Base-by-base conservation (phyloP, 2,113 vertebrate genomes). In the Hippocampus mohnikei region DNA sequence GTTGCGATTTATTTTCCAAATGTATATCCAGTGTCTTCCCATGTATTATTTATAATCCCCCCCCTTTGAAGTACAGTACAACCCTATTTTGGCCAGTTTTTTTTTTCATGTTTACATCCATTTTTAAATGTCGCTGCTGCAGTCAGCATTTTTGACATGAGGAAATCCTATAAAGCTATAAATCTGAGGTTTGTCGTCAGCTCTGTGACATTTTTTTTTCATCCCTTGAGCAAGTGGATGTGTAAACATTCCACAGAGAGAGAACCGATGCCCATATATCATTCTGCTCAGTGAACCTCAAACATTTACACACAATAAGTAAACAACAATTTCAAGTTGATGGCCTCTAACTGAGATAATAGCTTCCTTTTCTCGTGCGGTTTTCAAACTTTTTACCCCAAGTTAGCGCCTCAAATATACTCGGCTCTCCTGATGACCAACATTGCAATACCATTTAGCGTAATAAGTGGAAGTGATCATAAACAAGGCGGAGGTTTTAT, bases 301-400 rank as follows among this genome's bases (percentile, higher is more conserved):
- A 64, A 64, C 60, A 62, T 62, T 62, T 62, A 62, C 20, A 12
- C 60, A 62, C 62, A 64, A 64, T 64, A 44, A 23, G 62, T 64
- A 12, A 65, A 46, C 62, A 44, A 65, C 62, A 64, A 42, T 63
- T 63, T 8, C 5, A 44, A 65, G 40, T 25, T 44, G 18, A 65
- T 46, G 41, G 41, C 41, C 41, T 44, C 37, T 13, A 65, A 44
- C 40, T 15, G 42, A 65, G n/a, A 65, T n/a, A 65, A 44, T 25
- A n/a, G 37, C 62, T 64, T 23, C 13, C 37, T 64, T 64, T 41
- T 15, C 40, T 2, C 12, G 13, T 15, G 13, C 25, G 62, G 21
- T 44, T 25, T 58, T 58, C 25, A 27, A 58, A 15, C 23, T 58
- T 58, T 59, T 29, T 29, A 60, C 27, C 33, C 13, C 58, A 60